Percentiles rank a stretch among this genome's conserved stretches.
phyloP scores from a whole-genome alignment of 2,113 vertebrate genomes.

The Xyliphius kryptos region DNA sequence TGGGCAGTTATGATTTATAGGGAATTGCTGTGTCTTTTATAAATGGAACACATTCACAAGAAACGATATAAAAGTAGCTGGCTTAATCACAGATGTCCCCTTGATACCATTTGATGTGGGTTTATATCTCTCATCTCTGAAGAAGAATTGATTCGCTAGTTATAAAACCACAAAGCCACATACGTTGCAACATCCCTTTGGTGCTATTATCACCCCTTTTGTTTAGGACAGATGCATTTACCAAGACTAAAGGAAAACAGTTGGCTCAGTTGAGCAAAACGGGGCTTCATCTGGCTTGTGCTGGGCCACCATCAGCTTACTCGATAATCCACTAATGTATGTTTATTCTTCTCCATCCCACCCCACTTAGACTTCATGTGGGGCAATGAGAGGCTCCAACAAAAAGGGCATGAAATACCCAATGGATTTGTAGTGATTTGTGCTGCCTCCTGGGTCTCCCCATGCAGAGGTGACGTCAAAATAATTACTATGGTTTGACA shows the following conservation, averaged over 20 bases:
- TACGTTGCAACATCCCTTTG: too few species aligned
- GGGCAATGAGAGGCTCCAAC: conserved; percentile 36
- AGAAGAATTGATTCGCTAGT: too few species aligned
- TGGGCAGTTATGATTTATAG: too few species aligned
- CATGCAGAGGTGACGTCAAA: conserved; percentile 23
- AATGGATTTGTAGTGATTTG: conserved; percentile 33
- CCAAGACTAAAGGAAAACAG: too few species aligned
- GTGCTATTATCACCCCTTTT: too few species aligned
- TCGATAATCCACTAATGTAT: conserved; percentile 47
- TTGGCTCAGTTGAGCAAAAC: conserved; percentile 31
- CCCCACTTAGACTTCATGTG: conserved; percentile 37
- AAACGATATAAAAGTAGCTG: too few species aligned
- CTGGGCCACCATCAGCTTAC: conserved; percentile 44
- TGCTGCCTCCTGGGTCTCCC: conserved; percentile 7
- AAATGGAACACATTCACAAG: too few species aligned
- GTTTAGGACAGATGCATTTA: conserved; percentile 28
- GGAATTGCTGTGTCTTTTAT: too few species aligned
- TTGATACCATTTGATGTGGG: too few species aligned
- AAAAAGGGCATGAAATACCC: conserved; percentile 38
- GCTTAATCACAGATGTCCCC: too few species aligned
- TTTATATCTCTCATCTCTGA: too few species aligned
- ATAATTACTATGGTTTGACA: conserved; percentile 37
- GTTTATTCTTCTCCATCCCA: conserved; percentile 37
- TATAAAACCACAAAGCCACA: too few species aligned
- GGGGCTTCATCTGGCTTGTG: conserved; percentile 32